Conservation (phyloP, 2,797 vertebrate species). For the Allochrocebus solatus region DNA sequence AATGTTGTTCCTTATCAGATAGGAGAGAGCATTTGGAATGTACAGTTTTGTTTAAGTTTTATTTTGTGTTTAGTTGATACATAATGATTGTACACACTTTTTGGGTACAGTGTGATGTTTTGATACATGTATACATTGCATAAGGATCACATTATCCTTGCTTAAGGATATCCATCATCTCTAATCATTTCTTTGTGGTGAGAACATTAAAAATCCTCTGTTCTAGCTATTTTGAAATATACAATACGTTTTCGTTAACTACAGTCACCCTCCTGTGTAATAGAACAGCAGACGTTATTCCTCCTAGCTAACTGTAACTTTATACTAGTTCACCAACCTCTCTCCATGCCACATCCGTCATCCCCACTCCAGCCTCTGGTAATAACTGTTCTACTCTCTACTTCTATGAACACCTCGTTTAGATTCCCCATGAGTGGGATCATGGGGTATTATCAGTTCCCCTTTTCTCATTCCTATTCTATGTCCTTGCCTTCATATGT, state of each 20-base stretch:
- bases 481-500: not conserved
- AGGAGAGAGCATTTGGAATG: not conserved
- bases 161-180: not conserved
- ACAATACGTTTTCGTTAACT: not conserved
- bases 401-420: not conserved
- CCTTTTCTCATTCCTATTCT: not conserved
- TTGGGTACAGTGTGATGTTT: not conserved
- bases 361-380: not conserved
- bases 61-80: not conserved
- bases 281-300: not conserved
- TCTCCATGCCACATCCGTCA: rapidly evolving
- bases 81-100: not conserved
- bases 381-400: not conserved
- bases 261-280: not conserved
- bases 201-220: not conserved
- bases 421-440: not conserved
- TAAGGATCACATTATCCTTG: not conserved
- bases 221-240: not conserved
- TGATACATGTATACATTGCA: not conserved
- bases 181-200: not conserved
- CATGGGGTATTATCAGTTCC: not conserved
- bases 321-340: no score
- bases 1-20: not conserved
- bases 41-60: not conserved
- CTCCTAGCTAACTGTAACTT: not conserved